Evolutionary conservation across 2,797 vertebrate species (phyloP).

Genomic region (Muraenolepis orangiensis): DNA sequence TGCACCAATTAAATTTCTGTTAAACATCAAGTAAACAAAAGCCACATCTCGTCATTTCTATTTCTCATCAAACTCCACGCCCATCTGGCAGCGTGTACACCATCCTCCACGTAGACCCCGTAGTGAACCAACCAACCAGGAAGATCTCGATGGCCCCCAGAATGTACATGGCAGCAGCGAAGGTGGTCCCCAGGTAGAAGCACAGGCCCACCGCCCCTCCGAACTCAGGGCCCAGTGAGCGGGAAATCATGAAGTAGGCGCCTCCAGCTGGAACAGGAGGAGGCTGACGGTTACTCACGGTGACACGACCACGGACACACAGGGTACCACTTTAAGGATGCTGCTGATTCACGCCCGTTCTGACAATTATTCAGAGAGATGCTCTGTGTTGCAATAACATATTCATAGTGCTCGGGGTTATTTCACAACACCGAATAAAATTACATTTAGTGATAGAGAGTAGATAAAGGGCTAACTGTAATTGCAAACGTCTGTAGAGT

Average conservation of each 20-base stretch:
- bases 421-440: neutral
- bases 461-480: neutral
- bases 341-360: neutral
- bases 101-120: neutral
- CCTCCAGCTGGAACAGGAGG: constrained; percentile 85
- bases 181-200: constrained; percentile 97
- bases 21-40: neutral
- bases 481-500: neutral
- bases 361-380: neutral
- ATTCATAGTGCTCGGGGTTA: neutral
- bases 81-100: no score
- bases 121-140: constrained; percentile 77
- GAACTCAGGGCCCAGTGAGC: constrained; percentile 96
- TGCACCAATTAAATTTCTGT: neutral
- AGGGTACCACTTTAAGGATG: neutral
- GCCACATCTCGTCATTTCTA: neutral
- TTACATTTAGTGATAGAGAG: neutral
- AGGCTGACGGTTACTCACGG: constrained; percentile 17
- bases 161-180: constrained; percentile 98
- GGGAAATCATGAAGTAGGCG: constrained; percentile 99
- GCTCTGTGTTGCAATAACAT: neutral
- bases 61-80: neutral
- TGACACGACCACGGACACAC: neutral
- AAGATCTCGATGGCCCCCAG: constrained; percentile 97
- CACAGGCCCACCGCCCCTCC: constrained; percentile 97